Evolutionary conservation across 2,888 invertebrate genomes (phyloP), one percentile per base, ranked within the genome.

Genomic region (Himalopsyche kuldschensis): DNA sequence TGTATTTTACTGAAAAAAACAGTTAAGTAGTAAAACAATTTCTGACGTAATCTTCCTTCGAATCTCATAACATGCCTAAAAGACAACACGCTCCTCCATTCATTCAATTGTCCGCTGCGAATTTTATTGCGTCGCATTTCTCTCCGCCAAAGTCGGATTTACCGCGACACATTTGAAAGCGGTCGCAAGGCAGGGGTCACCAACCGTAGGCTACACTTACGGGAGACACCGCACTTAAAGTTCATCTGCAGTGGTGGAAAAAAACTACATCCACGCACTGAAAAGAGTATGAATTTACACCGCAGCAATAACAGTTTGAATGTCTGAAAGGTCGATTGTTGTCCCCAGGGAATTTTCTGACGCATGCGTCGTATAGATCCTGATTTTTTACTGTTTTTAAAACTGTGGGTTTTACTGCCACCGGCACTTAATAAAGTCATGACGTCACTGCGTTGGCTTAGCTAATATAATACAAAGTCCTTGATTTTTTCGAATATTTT

Each of bases 241-340:
- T 24, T 55, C 55, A 55, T 55, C 24, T 55, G 20, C 55, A 55
- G 55, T 55, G 55, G 55, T 5, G n/a, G 4, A 20, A 55, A 55
- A 55, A 55, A 55, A 55, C 55, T 20, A 20, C 55, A 55, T 55
- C 6, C 55, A 55, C 55, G 55, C 55, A 55, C 55, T 55, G 55
- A 55, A 55, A 20, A 55, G 55, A 55, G 55, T 10, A 55, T 20
- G 55, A 55, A 55, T 55, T 75, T 75, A 30, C 31, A 75, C 32
- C 32, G 63, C 15, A 30, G 24, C 79, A 48, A 79, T 79, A 48
- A 79, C 47, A 15, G 31, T 79, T 79, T 55, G 55, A 79, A 79
- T 79, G 79, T 79, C 79, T 79, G 79, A 48, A 79, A 31, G 47
- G 79, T 79, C 79, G 63, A 30, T 55, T 55, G 55, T 24, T 20